Evolutionary conservation across 2,888 invertebrate genomes (phyloP), one percentile per base, ranked within the genome.

Genomic region (Scotopteryx bipunctaria): DNA sequence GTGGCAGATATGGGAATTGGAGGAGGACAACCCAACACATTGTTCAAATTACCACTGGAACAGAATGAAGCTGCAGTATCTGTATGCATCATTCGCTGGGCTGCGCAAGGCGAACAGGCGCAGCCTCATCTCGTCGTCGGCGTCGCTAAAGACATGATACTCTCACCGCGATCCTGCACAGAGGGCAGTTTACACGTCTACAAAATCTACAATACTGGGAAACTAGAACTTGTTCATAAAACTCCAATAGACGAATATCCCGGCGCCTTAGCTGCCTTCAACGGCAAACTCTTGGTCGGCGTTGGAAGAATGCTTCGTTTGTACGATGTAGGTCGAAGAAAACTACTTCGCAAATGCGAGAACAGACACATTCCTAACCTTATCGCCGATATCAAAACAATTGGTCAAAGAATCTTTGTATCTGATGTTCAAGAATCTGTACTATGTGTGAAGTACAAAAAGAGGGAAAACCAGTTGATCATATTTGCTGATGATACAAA

Each of bases 401-500:
- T 98, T 84, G 98, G 99, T 0, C 96, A 98, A 73, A 93, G 99
- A 50, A 96, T 99, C 59, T 97, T 95, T 73, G 99, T 97, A 0
- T 95, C 97, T 0, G 99, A 99, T 79, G 96, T 98, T 0, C 98
- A 98, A 83, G 99, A 99, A 81, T 98, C 98, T 14, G 95, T 99
- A 16, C 98, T 98, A 81, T 98, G 98, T 83, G 94, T 99, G 0
- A 94, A 98, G 27, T 99, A 99, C 81, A 97, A 97, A 76, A 93
- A 97, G 27, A 94, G 95, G 32, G 99, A 99, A 81, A 99, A 99
- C 83, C 99, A 99, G 73, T 91, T 99, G 54, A 98, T 99, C 16
- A 96, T 99, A 45, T 99, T 99, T 85, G 98, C 99, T 1, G 99
- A 99, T 78, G 99, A 99, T 77, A 98, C 98, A 0, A 96, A 97